Conservation (phyloP, 92 coral and sea anemone species). For the Phenganax subtilis region DNA sequence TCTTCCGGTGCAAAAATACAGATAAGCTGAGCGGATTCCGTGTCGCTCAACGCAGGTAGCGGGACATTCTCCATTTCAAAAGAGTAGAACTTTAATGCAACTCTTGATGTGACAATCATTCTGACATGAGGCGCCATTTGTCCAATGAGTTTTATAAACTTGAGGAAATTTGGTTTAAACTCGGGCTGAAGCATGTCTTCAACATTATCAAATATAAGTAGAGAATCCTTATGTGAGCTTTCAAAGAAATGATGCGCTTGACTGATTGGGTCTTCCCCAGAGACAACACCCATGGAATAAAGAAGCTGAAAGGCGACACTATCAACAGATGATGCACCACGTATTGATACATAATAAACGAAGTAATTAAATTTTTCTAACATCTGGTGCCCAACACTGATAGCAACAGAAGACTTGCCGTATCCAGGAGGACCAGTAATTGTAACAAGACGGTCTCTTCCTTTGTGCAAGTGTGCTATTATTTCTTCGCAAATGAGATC, state of each 20-base stretch:
- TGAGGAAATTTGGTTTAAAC: conserved; percentile 59
- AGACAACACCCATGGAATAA: conserved; percentile 74
- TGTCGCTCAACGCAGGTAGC: conserved; percentile 53
- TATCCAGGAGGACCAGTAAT: conserved; percentile 91
- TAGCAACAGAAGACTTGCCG: conserved; percentile 89
- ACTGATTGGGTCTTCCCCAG: conserved; percentile 64
- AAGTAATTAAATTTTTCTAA: conserved; percentile 45
- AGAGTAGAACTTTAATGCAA: conserved; percentile 58
- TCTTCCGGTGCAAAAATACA: conserved; percentile 50
- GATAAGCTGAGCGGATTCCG: conserved; percentile 48
- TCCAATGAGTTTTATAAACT: conserved; percentile 66
- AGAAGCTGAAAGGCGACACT: conserved; percentile 83
- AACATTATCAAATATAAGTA: conserved; percentile 84
- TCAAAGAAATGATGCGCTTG: conserved; percentile 74
- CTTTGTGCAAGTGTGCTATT: conserved; percentile 53
- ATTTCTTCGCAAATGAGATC: conserved; percentile 60
- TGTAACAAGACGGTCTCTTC: conserved; percentile 63
- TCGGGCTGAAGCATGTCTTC: conserved; percentile 78
- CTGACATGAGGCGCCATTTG: conserved; percentile 65
- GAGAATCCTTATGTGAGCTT: conserved; percentile 51
- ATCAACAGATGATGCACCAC: conserved; percentile 67
- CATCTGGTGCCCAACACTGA: conserved; percentile 83
- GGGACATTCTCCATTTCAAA: conserved; percentile 43
- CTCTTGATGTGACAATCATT: conserved; percentile 70
- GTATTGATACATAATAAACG: conserved; percentile 70